Conservation (phyloP, 2,113 vertebrate species). For the Gadus macrocephalus region DNA sequence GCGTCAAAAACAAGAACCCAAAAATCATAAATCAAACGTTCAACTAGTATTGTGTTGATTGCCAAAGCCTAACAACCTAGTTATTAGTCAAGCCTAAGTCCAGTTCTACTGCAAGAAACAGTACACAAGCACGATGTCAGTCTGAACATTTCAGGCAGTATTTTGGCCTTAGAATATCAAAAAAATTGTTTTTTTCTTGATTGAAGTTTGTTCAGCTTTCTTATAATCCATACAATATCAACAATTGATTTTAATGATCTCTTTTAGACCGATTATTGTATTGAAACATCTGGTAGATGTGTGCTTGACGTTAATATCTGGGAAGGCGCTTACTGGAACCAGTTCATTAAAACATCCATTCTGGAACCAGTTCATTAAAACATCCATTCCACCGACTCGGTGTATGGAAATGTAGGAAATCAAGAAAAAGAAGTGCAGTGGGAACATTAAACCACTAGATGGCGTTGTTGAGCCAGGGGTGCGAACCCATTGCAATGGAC, state of each 20-base stretch:
- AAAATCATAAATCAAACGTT: neutral
- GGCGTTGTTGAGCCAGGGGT: constrained; percentile 24
- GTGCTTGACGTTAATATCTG: neutral
- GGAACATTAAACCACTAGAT: constrained; percentile 40
- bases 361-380: too few species aligned
- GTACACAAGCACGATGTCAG: too few species aligned
- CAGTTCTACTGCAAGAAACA: too few species aligned
- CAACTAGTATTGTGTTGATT: neutral
- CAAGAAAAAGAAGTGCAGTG: constrained; percentile 15
- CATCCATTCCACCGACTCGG: neutral
- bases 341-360: neutral
- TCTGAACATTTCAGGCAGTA: too few species aligned
- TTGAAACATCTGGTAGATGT: too few species aligned
- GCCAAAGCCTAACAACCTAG: constrained; percentile 7
- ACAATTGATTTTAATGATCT: neutral
- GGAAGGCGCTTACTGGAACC: neutral
- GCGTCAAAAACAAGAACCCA: neutral
- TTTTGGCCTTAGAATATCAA: too few species aligned
- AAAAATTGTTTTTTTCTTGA: too few species aligned
- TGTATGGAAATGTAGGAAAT: neutral
- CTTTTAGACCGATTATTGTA: neutral
- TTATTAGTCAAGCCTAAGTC: too few species aligned
- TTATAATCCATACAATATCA: neutral
- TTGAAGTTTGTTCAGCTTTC: too few species aligned
- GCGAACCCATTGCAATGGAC: too few species aligned